These are phyloP conservation scores for Drosophila setifemur DNA, from an alignment of 1,140 invertebrate genomes.

Conservation along the genomic window DNA sequence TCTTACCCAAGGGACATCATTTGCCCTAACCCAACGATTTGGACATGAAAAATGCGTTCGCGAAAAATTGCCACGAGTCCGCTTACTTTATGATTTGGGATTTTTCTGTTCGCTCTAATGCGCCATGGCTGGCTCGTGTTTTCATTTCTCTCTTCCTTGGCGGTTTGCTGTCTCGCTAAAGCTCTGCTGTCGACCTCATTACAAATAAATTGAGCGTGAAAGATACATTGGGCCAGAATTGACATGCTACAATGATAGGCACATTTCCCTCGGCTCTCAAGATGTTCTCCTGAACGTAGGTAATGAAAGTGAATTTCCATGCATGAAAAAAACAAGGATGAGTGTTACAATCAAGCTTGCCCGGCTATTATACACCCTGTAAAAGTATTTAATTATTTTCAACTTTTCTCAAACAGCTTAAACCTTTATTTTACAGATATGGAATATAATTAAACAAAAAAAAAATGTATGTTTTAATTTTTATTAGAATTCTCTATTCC, in stretches of 20 bases:
- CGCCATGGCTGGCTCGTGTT: conserved; percentile 53
- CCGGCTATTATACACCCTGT: too few relatives aligned
- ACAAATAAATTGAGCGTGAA: conserved; percentile 79
- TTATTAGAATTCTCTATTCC: too few relatives aligned
- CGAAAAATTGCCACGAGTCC: conserved; percentile 61
- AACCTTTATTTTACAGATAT: too few relatives aligned
- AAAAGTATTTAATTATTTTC: too few relatives aligned
- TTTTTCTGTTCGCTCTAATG: conserved; percentile 65
- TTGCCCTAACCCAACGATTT: conserved; percentile 63
- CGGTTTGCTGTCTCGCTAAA: conserved; percentile 39
- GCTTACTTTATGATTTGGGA: conserved; percentile 72
- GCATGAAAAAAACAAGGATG: conserved; percentile 44
- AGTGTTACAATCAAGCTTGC: not conserved
- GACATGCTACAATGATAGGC: conserved; percentile 61
- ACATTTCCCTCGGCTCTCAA: conserved; percentile 14
- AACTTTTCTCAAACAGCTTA: too few relatives aligned
- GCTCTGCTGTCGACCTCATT: conserved; percentile 66
- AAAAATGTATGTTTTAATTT: too few relatives aligned
- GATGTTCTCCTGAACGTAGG: conserved; percentile 8
- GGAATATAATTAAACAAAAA: too few relatives aligned
- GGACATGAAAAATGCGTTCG: conserved; percentile 80
- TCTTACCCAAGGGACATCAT: conserved; percentile 60
- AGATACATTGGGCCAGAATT: conserved; percentile 68
- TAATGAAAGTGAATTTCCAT: not conserved
- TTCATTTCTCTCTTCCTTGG: conserved; percentile 1